phyloP scores from a whole-genome alignment of 1,140 invertebrate genomes.

The Galendromus occidentalis region DNA sequence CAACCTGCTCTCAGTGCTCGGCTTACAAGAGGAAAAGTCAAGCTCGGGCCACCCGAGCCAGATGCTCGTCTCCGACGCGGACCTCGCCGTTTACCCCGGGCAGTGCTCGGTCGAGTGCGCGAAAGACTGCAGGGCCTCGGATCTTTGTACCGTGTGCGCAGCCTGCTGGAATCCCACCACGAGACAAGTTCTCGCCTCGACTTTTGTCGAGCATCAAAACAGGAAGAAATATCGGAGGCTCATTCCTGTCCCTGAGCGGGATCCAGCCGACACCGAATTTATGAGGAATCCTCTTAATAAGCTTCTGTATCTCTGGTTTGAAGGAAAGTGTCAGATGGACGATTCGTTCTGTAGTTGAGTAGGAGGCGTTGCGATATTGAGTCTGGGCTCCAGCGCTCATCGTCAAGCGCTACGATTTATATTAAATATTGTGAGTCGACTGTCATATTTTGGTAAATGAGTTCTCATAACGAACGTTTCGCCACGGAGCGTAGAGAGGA shows the following conservation, averaged over 20 bases:
- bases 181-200: slow-evolving; percentile 37
- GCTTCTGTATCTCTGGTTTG: slow-evolving; percentile 52
- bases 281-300: slow-evolving; percentile 36
- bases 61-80: slow-evolving; percentile 54
- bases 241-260: slow-evolving; percentile 25
- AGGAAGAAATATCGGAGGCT: slow-evolving; percentile 29
- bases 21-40: slow-evolving; percentile 34
- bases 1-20: slow-evolving; percentile 60
- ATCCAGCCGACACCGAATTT: slow-evolving; percentile 24
- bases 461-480: no score
- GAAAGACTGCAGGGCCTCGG: slow-evolving; percentile 39
- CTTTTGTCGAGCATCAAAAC: slow-evolving; percentile 56
- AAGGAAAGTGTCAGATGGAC: slow-evolving; percentile 56
- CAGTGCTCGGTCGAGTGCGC: slow-evolving; percentile 40
- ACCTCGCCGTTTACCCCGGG: slow-evolving; percentile 51
- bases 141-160: slow-evolving; percentile 53
- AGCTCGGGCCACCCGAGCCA: slow-evolving; percentile 21
- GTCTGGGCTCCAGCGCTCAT: no score
- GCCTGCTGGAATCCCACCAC: slow-evolving; percentile 46
- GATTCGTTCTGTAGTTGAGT: slow-evolving; percentile 41
- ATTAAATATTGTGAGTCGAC: no score
- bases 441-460: no score
- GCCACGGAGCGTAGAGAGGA: no score
- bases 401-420: no score
- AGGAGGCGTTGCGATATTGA: no score